Conservation (phyloP, 2,888 invertebrate species). For the Acronicta psi region DNA sequence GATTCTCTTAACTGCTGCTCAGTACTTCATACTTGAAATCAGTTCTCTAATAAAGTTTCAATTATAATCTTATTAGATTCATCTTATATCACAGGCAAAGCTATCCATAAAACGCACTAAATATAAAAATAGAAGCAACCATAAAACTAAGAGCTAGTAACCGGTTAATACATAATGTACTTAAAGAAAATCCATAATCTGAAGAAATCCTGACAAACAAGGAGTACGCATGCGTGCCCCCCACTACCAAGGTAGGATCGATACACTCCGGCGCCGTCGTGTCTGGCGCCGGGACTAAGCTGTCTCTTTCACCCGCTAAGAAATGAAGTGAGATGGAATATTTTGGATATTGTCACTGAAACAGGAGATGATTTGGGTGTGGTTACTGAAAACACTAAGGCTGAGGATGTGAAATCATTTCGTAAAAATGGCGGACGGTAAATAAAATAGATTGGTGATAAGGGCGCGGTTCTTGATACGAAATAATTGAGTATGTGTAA, state of each 20-base stretch:
- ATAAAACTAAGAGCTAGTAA: constrained; percentile 57
- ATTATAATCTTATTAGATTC: constrained; percentile 2
- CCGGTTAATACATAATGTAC: constrained; percentile 29
- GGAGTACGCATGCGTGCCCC: constrained; percentile 72
- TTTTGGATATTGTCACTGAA: constrained; percentile 13
- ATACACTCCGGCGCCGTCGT: constrained; percentile 84
- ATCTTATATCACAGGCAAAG: neutral
- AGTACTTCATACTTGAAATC: no score
- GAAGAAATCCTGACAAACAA: constrained; percentile 75
- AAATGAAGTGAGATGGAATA: constrained; percentile 26
- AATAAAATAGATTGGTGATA: neutral
- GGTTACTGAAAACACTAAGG: constrained; percentile 13
- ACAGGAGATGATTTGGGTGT: constrained; percentile 23
- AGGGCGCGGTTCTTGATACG: neutral
- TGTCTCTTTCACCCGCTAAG: constrained; percentile 19
- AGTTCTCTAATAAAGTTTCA: neutral
- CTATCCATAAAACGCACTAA: constrained; percentile 12
- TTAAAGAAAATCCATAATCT: constrained; percentile 73
- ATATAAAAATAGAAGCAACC: constrained; percentile 31
- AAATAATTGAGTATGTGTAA: no score
- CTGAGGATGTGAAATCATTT: neutral
- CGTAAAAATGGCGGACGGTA: neutral
- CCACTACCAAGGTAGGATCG: constrained; percentile 66
- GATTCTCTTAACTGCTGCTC: no score
- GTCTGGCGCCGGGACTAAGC: constrained; percentile 74